Evolutionary conservation across 1,140 invertebrate species (phyloP), one percentile per base, ranked within the genome.

Genomic region (Anoplolepis gracilipes): DNA sequence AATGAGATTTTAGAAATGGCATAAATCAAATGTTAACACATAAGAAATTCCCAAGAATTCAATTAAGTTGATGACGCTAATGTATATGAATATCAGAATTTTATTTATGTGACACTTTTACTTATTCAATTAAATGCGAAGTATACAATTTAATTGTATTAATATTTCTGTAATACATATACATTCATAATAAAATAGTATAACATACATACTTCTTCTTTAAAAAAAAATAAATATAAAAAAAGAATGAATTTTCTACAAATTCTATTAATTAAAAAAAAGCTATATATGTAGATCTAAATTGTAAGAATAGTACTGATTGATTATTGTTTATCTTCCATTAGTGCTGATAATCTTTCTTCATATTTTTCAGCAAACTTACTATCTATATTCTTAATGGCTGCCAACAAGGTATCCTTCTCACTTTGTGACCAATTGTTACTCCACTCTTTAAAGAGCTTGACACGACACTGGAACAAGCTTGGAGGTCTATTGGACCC

Each of bases 401-500:
- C 96, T 64, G 96, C 95, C 13, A 97, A 92, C n/a, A 98, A 95
- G 76, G 96, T 96, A 42, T 97, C 96, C 91, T 96, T 97, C 82
- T 98, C 97, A 82, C 97, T 96, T 62, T 96, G 95, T 59, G 96
- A 96, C 98, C 98, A 99, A 88, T 96, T 97, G 75, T 96, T 95
- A 91, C 97, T 97, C 98, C 98, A 99, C 94, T 98, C 97, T 91
- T 96, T 96, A 92, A 98, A 98, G 13, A 98, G 93, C 94, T 98
- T 98, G 91, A 98, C 97, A 72, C 98, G 96, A 92, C 98, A 98
- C 93, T 98, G 97, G 93, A 98, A 99, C 79, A 99, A 95, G 90
- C 96, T 98, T 88, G 98, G 97, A 49, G 98, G 98, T 90, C 97
- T 97, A 16, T 94, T 92, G 0, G 90, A 85, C 49, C 95, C 93